Conservation (phyloP, 2,797 vertebrate genomes). For the Hybognathus amarus region DNA sequence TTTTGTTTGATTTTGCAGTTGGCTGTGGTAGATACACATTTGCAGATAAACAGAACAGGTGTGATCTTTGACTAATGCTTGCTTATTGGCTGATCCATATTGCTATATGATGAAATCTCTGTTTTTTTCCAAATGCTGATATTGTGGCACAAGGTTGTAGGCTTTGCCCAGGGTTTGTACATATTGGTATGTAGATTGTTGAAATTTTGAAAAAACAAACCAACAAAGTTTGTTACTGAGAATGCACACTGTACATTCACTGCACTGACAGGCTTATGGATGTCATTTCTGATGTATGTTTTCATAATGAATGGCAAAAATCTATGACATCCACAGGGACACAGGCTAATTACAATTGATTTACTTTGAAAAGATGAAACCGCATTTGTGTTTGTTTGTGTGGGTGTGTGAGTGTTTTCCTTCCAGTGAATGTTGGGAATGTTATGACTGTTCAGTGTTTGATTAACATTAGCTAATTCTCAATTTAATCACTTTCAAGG, state of each 20-base stretch:
- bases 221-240: background rate
- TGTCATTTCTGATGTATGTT: background rate
- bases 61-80: background rate
- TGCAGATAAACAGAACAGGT: background rate
- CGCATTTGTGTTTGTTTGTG: background rate
- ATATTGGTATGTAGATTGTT: background rate
- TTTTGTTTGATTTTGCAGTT: background rate
- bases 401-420: conserved; percentile 3
- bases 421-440: background rate
- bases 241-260: background rate
- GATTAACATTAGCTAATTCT: background rate
- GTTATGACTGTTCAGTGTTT: background rate
- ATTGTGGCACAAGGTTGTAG: background rate
- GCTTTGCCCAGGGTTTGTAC: background rate
- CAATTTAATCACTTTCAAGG: background rate
- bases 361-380: conserved; percentile 4
- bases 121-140: background rate
- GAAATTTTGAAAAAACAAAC: background rate
- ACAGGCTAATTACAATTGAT: conserved; percentile 47
- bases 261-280: background rate
- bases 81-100: background rate
- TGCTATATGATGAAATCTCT: background rate
- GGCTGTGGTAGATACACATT: background rate
- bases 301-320: conserved; percentile 18
- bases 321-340: conserved; percentile 40